These are phyloP conservation scores for Triplophysa siluroides DNA, from an alignment of 2,113 vertebrate species.

Conservation along the genomic window DNA sequence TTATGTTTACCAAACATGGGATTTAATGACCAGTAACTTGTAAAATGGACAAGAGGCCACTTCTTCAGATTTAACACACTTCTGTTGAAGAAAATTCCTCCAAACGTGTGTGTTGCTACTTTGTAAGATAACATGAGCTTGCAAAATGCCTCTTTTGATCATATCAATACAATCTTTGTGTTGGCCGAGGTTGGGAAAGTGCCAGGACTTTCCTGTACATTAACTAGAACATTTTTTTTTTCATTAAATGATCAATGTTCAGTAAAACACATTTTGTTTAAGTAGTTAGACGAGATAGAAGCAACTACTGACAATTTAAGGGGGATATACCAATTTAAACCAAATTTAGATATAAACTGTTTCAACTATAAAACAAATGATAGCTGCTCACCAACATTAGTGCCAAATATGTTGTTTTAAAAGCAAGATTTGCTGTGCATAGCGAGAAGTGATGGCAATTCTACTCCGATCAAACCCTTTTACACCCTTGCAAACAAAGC, in stretches of 20 bases:
- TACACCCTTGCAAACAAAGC: conserved; percentile 30
- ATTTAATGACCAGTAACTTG: not conserved
- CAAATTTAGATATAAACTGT: no score
- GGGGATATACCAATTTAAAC: no score
- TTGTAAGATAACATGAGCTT: not conserved
- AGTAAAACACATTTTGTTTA: no score
- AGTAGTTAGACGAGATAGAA: no score
- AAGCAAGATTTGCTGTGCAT: not conserved
- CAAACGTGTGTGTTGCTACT: not conserved
- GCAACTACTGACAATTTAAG: no score
- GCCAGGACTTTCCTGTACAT: not conserved
- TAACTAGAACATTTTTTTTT: not conserved
- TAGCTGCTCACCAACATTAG: no score
- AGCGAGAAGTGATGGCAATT: not conserved
- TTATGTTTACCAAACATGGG: conserved; percentile 14
- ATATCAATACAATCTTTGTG: not conserved
- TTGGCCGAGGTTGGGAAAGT: not conserved
- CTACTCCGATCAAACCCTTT: conserved; percentile 7
- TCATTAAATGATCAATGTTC: no score
- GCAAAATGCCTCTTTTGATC: not conserved
- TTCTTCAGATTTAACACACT: not conserved
- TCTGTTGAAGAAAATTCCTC: not conserved
- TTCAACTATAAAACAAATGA: no score
- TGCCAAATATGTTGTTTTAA: not conserved
- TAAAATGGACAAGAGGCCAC: not conserved